Evolutionary conservation across 2,888 invertebrate genomes (phyloP), one percentile per base, ranked within the genome.

Genomic region (Rhimphoctona megacephalus): DNA sequence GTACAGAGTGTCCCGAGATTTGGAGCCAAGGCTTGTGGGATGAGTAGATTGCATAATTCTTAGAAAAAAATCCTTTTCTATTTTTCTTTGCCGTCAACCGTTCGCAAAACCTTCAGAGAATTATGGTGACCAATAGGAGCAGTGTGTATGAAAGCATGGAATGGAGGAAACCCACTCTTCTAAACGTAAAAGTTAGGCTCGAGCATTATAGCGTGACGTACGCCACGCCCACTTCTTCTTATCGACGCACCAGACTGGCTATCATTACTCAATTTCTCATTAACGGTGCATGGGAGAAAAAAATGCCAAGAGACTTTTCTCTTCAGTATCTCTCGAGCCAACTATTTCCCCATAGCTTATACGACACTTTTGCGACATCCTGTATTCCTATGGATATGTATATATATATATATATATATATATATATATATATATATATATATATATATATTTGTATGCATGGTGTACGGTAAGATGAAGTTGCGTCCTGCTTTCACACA

Each of bases 401-500:
- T 81, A 76, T 66, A 67, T 52, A 19, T 57, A 70, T 54, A 52
- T 70, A 67, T 52, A 39, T 64, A 30, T 49, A 39, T 49, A 52
- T 30, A 43, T 43, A 22, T 66, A 30, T 46, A 25, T 25, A 25
- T 72, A 22, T 64, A 52, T 70, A 67, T 52, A 39, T 64, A 30
- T 49, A 39, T 49, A 52, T 30, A 43, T 43, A 22, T 66, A 30
- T 46, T 39, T 25, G 36, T 72, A 22, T 64, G 64, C 54, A 80
- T 25, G 73, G 25, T 72, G 25, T 69, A 85, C 57, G 80, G 83
- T 78, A 86, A 70, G 81, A 92, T 92, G 91, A 92, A 92, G 91
- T 61, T 90, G 91, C 93, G 94, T 94, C 94, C 94, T 93, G 94
- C 94, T 94, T 94, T 94, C 94, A 93, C 93, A 92, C 93, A 93